A percentile compares a stretch with the other conserved stretches of the same genome.
Evolutionary conservation across 2,113 vertebrate species (phyloP).

Genomic region (Rhinolophus sinicus): DNA sequence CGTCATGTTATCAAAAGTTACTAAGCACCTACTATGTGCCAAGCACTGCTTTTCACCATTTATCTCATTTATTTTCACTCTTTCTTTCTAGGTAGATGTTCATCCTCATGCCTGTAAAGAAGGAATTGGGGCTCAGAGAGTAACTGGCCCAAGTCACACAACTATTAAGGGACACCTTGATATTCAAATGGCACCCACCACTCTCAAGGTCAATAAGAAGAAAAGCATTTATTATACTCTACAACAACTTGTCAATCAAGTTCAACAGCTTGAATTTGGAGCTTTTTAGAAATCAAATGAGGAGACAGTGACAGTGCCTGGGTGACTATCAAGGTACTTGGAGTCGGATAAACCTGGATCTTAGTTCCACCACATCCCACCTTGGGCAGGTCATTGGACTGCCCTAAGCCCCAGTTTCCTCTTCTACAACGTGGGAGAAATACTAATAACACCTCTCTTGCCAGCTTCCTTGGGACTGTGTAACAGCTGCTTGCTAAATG

Average conservation of each 20-base stretch:
- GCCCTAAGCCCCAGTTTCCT: not conserved
- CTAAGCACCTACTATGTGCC: not conserved
- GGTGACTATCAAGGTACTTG: too few species aligned
- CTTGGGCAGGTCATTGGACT: not conserved
- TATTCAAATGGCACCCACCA: rapidly evolving
- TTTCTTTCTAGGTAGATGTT: not conserved
- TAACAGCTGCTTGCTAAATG: too few species aligned
- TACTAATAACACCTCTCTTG: rapidly evolving
- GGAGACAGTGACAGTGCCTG: not conserved
- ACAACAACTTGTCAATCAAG: too few species aligned
- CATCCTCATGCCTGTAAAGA: rapidly evolving
- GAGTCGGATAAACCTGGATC: not conserved
- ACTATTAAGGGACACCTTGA: not conserved
- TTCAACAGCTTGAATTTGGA: not conserved
- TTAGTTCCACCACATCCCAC: not conserved
- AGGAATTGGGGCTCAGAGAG: not conserved
- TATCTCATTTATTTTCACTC: not conserved
- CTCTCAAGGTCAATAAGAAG: not conserved
- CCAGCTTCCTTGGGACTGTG: not conserved
- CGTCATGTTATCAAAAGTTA: not conserved
- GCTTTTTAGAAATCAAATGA: not conserved
- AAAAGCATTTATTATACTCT: too few species aligned
- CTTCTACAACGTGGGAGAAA: rapidly evolving
- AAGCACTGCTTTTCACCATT: rapidly evolving
- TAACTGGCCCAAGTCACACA: not conserved